Evolutionary conservation across 1,140 invertebrate species (phyloP).

Genomic region (Acyrthosiphon pisum): DNA sequence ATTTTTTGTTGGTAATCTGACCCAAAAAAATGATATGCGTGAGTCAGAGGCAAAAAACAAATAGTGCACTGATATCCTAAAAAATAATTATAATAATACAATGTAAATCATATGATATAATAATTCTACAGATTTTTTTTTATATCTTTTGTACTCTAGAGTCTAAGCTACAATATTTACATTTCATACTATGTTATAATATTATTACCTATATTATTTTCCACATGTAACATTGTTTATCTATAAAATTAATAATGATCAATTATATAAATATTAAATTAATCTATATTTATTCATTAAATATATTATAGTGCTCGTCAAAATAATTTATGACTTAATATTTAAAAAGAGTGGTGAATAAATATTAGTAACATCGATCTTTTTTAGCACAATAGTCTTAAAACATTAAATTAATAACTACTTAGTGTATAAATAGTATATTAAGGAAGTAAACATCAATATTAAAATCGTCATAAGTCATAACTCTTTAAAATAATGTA

Average conservation of each 20-base stretch:
- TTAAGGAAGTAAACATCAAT: not conserved
- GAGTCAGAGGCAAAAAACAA: not conserved
- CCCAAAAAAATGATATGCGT: no score
- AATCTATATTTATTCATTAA: not conserved
- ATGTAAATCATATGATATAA: not conserved
- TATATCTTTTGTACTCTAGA: not conserved
- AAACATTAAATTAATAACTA: not conserved
- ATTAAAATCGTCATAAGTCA: not conserved
- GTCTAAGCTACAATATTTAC: not conserved
- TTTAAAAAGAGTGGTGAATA: not conserved
- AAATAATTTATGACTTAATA: no score
- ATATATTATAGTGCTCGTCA: not conserved
- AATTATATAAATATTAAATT: not conserved
- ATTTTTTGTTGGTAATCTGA: not conserved
- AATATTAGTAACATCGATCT: not conserved
- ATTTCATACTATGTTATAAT: not conserved
- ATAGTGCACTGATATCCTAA: not conserved
- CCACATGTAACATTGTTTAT: not conserved
- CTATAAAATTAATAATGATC: not conserved
- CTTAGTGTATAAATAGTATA: not conserved
- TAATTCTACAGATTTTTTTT: not conserved
- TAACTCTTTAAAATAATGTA: not conserved
- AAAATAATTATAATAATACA: not conserved
- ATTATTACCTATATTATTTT: not conserved
- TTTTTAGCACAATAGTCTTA: not conserved